Percentiles rank a stretch among this genome's conserved stretches.
These are phyloP conservation scores for Eremophila alpestris DNA, from an alignment of 2,797 vertebrate species.

Conservation along the genomic window DNA sequence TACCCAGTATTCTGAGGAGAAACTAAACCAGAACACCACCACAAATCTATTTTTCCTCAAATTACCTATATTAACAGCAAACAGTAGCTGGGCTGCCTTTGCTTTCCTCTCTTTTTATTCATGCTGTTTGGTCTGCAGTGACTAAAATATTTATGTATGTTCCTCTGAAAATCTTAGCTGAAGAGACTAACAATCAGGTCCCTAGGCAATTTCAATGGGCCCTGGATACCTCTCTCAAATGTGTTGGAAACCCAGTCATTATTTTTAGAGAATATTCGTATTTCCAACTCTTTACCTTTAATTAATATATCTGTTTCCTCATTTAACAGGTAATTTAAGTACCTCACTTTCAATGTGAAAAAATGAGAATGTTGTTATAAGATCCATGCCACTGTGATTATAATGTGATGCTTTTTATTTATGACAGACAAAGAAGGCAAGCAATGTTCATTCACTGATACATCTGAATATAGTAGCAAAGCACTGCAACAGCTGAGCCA, in stretches of 20 bases:
- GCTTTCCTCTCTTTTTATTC: neutral
- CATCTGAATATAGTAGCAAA: neutral
- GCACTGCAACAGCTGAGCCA: neutral
- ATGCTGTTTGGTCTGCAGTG: neutral
- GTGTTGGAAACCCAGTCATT: neutral
- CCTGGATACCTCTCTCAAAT: neutral
- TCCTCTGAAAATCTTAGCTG: neutral
- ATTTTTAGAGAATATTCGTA: neutral
- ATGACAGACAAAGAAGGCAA: neutral
- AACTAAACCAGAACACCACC: neutral
- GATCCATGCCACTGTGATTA: rapidly evolving
- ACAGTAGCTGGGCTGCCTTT: neutral
- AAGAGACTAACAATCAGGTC: neutral
- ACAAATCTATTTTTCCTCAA: neutral
- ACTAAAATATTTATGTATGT: constrained; percentile 26
- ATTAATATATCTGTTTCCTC: neutral
- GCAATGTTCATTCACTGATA: neutral
- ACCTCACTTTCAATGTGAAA: neutral
- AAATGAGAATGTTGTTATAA: neutral
- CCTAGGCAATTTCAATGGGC: neutral
- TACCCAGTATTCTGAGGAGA: neutral
- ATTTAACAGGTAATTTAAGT: neutral
- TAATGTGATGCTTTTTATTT: neutral
- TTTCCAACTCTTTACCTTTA: neutral
- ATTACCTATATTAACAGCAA: neutral